phyloP scores from a whole-genome alignment of 2,888 invertebrate species.

The Papilio demoleus region DNA sequence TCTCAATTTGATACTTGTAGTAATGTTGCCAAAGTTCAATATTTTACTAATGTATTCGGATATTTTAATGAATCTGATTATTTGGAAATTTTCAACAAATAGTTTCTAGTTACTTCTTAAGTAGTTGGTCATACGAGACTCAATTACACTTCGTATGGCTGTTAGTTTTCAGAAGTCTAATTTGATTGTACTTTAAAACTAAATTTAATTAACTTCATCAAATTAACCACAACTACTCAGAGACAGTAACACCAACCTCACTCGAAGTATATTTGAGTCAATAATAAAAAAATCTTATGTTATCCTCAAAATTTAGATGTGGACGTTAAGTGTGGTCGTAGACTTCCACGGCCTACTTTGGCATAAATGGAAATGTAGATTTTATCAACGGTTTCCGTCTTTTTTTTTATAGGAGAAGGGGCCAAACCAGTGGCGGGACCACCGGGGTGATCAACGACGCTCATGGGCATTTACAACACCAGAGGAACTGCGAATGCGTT shows the following conservation, averaged over 20 bases:
- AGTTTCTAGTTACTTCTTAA: conserved; percentile 5
- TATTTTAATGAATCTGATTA: background rate
- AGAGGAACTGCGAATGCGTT: too few species aligned
- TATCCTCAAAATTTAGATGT: too few species aligned
- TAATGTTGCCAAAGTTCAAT: background rate
- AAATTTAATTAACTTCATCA: conserved; percentile 9
- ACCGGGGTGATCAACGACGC: too few species aligned
- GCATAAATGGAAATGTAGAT: too few species aligned
- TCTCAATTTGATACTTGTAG: too few species aligned
- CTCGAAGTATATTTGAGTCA: background rate
- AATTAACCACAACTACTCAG: background rate
- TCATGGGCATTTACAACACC: too few species aligned
- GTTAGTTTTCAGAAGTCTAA: conserved; percentile 6
- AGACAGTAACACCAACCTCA: background rate
- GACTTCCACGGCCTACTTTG: too few species aligned
- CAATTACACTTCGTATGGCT: background rate
- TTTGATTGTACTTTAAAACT: conserved; percentile 6
- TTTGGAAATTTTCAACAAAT: background rate
- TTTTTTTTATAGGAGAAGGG: too few species aligned
- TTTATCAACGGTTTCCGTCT: too few species aligned
- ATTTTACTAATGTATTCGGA: background rate
- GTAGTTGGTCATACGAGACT: background rate
- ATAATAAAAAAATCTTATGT: background rate
- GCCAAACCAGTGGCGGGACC: too few species aligned
- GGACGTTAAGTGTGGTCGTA: too few species aligned